Evolutionary conservation across 2,113 vertebrate genomes (phyloP).

Genomic region (Synchiropus splendidus): DNA sequence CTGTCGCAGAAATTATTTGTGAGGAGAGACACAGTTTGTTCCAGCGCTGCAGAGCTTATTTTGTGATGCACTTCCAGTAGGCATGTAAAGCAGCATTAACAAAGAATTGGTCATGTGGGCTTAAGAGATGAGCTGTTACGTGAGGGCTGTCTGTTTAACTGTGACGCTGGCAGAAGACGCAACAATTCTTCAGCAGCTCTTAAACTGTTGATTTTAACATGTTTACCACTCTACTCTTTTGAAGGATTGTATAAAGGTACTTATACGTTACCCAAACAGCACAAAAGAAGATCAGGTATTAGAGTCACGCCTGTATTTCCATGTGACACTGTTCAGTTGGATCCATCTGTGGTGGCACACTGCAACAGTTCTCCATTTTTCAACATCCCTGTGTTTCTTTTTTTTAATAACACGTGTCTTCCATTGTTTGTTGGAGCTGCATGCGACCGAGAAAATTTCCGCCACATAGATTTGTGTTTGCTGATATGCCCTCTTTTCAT

Average conservation of each 20-base stretch:
- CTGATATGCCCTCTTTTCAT: conserved; percentile 47
- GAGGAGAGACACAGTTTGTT: too few relatives aligned
- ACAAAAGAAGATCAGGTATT: conserved; percentile 76
- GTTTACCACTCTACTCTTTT: conserved; percentile 66
- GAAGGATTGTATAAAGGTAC: conserved; percentile 73
- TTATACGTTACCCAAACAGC: conserved; percentile 74
- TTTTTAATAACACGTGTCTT: conserved; percentile 34
- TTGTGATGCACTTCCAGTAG: too few relatives aligned
- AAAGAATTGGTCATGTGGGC: too few relatives aligned
- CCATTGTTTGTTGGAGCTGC: conserved; percentile 51
- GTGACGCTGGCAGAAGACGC: too few relatives aligned
- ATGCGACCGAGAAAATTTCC: conserved; percentile 54
- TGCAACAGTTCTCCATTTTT: conserved; percentile 51
- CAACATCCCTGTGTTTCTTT: conserved; percentile 46
- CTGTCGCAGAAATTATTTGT: too few relatives aligned
- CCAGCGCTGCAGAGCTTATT: too few relatives aligned
- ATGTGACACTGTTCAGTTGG: conserved; percentile 44
- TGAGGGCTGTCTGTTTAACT: too few relatives aligned
- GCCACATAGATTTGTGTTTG: conserved; percentile 62
- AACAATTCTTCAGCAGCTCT: too few relatives aligned
- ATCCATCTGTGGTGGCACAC: conserved; percentile 56
- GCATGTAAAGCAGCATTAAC: too few relatives aligned
- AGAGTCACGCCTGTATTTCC: conserved; percentile 33
- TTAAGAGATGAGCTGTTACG: too few relatives aligned
- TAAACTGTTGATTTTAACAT: conserved; percentile 45